Evolutionary conservation across 2,888 invertebrate species (phyloP).

Genomic region (Choristoneura rosaceana): DNA sequence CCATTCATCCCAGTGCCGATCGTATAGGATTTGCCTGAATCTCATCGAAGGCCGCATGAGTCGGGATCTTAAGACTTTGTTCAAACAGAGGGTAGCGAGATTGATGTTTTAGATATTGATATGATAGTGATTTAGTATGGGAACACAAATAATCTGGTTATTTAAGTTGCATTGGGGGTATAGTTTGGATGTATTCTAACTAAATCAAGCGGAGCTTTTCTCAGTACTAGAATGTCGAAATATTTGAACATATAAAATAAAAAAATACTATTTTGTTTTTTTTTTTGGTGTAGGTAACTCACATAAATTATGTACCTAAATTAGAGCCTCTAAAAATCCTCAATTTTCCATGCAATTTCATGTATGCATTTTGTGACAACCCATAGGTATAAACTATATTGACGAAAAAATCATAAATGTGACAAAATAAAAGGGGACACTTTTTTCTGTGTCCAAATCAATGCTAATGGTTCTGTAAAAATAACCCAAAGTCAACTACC

Average conservation of each 20-base stretch:
- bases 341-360: too few species aligned
- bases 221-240: neutral
- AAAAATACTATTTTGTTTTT: too few species aligned
- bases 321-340: too few species aligned
- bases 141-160: constrained; percentile 71
- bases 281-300: too few species aligned
- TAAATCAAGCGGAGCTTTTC: neutral
- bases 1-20: constrained; percentile 62
- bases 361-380: too few species aligned
- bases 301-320: too few species aligned
- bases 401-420: too few species aligned
- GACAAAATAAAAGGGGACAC: too few species aligned
- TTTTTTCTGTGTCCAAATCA: too few species aligned
- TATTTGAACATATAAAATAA: neutral
- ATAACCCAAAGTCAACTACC: too few species aligned
- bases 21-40: constrained; percentile 79
- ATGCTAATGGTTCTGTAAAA: too few species aligned
- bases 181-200: neutral
- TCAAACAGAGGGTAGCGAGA: constrained; percentile 77
- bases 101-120: constrained; percentile 83
- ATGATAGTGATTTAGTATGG: constrained; percentile 81
- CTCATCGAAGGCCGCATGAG: constrained; percentile 72
- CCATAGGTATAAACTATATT: too few species aligned
- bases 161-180: constrained; percentile 43
- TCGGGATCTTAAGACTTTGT: constrained; percentile 71